Evolutionary conservation across 2,888 invertebrate genomes (phyloP).

Genomic region (Drosophila rubida): DNA sequence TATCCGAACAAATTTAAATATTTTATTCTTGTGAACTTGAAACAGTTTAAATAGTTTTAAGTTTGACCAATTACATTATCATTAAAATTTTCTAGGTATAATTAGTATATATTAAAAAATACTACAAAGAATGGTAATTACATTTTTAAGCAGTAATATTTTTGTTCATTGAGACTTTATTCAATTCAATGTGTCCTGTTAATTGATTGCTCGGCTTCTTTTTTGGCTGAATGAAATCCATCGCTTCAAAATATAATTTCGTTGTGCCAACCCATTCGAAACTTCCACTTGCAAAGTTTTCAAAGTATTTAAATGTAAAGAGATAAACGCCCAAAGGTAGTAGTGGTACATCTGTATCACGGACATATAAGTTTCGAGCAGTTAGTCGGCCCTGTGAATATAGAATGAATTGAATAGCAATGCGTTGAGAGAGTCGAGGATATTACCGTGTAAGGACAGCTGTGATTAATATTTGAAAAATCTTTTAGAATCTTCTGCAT

Average conservation of each 20-base stretch:
- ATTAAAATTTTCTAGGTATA: not conserved
- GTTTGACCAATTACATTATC: not conserved
- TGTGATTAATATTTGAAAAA: not conserved
- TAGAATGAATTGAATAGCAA: too few species aligned
- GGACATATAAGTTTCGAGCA: not conserved
- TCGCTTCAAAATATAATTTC: not conserved
- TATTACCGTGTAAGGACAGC: not conserved
- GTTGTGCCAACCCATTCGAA: not conserved
- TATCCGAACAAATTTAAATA: too few species aligned
- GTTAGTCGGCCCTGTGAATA: not conserved
- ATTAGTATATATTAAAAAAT: not conserved
- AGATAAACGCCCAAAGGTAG: not conserved
- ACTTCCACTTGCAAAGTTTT: not conserved
- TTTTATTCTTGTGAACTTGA: too few species aligned
- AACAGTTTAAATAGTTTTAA: not conserved
- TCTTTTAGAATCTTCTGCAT: not conserved
- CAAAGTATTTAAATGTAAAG: too few species aligned
- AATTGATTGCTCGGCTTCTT: not conserved
- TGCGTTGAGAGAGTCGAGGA: not conserved
- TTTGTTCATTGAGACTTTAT: too few species aligned
- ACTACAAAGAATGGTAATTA: not conserved
- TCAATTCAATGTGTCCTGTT: too few species aligned
- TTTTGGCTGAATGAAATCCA: not conserved
- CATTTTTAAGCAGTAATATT: not conserved
- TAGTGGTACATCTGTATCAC: not conserved